Base-by-base conservation (phyloP, 2,113 vertebrate species). In the Columba janthina region DNA sequence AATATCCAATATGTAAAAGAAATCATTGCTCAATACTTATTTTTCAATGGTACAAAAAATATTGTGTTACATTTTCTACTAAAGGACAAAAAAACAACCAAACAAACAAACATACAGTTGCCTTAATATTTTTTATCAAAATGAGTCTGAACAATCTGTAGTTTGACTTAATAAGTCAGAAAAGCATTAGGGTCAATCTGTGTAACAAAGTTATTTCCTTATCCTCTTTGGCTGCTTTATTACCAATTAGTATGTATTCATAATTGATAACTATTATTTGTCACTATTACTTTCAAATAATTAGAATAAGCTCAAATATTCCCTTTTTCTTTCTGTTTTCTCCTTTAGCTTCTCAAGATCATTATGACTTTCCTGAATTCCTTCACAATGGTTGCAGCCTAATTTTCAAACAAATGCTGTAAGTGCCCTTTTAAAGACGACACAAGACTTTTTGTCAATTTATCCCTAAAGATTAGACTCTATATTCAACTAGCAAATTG, bases 51-150 rank as follows among this genome's bases (percentile, higher is more conserved):
- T 29, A 88, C 0, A 54, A 70, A 84, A 81, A 42, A 46, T 50
- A 67, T 16, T 46, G 5, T 44, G 8, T 10, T 6, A 15, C 48
- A 62, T 66, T 83, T 54, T 32, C 22, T 57, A 72, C 13, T 36
- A 31, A 54, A 73, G 86, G 5, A 48, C 8, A 31, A 58, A 70
- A 71, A 40, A 46, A 34, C 75, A 51, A 51, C 9, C 9, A 31
- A 38, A 9, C 57, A 32, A 44, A 34, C 76, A 57, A 60, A 7
- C 10, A 31, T 0, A 0, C 0, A 0, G 0, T 89, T 73, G 71
- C 28, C 10, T 66, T 75, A 77, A 48, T 24, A 62, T 66, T 91
- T 83, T 78, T 36, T 17, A 87, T 51, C 24, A 71, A 81, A 92
- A 86, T 20, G 21, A 58, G 58, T 44, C 29, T 65, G 44, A 81